These are phyloP conservation scores for Itoplectis maculator DNA, from an alignment of 2,888 invertebrate species.

Conservation along the genomic window DNA sequence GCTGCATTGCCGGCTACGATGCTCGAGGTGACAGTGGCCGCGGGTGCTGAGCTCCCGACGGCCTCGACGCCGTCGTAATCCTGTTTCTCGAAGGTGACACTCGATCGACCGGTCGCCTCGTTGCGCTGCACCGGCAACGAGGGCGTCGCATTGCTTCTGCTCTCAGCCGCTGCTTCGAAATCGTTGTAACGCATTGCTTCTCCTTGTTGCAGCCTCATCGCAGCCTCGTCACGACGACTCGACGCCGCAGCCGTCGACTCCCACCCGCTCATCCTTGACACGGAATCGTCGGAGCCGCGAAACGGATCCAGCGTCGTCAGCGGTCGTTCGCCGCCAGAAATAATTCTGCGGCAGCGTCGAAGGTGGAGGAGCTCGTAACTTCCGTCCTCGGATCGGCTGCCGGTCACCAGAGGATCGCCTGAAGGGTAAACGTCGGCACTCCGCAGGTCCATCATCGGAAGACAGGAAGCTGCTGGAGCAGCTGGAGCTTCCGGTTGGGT, in stretches of 20 bases:
- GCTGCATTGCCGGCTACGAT: slow-evolving; percentile 23
- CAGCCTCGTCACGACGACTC: slow-evolving; percentile 27
- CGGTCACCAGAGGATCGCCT: background rate
- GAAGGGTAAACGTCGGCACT: background rate
- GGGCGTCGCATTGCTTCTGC: slow-evolving; percentile 20
- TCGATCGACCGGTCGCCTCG: slow-evolving; percentile 50
- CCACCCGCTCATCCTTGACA: slow-evolving; percentile 48
- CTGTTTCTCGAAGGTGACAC: slow-evolving; percentile 52
- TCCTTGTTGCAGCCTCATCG: slow-evolving; percentile 13
- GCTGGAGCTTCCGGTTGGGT: background rate
- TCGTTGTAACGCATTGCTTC: slow-evolving; percentile 28
- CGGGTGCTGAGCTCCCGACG: slow-evolving; percentile 13
- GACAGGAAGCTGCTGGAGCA: background rate
- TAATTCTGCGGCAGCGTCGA: background rate
- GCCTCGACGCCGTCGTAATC: slow-evolving; percentile 41
- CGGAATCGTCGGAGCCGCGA: slow-evolving; percentile 23
- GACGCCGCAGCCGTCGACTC: background rate
- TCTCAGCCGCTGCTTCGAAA: slow-evolving; percentile 47
- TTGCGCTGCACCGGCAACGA: slow-evolving; percentile 37
- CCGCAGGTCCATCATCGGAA: background rate
- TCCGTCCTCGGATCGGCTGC: slow-evolving; percentile 22
- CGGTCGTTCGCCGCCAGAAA: background rate
- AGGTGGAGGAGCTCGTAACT: slow-evolving; percentile 19
- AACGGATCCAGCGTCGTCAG: slow-evolving; percentile 21
- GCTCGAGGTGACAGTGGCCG: slow-evolving; percentile 50